Evolutionary conservation across 35 echinoderm and acorn worm species (phyloP).

Genomic region (Holothuria glaberrima): DNA sequence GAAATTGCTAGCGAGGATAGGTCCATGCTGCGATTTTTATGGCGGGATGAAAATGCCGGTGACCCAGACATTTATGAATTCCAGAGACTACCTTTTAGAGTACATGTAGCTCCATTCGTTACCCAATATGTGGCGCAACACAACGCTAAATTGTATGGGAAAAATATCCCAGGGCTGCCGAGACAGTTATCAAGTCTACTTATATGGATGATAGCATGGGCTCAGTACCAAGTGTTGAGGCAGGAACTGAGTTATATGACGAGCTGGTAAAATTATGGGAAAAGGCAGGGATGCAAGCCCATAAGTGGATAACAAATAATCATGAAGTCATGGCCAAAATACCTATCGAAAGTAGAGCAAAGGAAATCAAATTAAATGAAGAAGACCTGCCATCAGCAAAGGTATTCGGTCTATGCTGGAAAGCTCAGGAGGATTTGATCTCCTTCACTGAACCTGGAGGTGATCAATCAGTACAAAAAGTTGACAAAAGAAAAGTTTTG

Average conservation of each 20-base stretch:
- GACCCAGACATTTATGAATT: slow-evolving; percentile 39
- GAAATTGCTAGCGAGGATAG: too few relatives aligned
- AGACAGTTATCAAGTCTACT: slow-evolving; percentile 31
- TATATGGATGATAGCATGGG: slow-evolving; percentile 56
- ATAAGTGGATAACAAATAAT: too few relatives aligned
- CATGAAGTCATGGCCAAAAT: too few relatives aligned
- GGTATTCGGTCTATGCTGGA: too few relatives aligned
- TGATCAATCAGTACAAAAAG: not conserved
- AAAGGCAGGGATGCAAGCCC: too few relatives aligned
- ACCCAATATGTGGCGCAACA: slow-evolving; percentile 11
- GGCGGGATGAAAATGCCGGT: not conserved
- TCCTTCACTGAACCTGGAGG: not conserved
- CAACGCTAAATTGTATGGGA: slow-evolving; percentile 5
- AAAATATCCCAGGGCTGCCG: slow-evolving; percentile 2
- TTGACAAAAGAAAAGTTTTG: not conserved
- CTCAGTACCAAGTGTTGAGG: not conserved
- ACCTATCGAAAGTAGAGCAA: too few relatives aligned
- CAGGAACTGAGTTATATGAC: too few relatives aligned
- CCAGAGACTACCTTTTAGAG: slow-evolving; percentile 15
- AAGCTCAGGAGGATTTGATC: too few relatives aligned
- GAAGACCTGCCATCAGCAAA: too few relatives aligned
- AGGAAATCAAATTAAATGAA: too few relatives aligned
- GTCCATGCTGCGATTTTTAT: too few relatives aligned
- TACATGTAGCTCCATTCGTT: slow-evolving; percentile 37
- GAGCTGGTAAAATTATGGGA: too few relatives aligned